Evolutionary conservation across 2,888 invertebrate genomes (phyloP), one percentile per base, ranked within the genome.

Genomic region (Cheilosia variabilis): DNA sequence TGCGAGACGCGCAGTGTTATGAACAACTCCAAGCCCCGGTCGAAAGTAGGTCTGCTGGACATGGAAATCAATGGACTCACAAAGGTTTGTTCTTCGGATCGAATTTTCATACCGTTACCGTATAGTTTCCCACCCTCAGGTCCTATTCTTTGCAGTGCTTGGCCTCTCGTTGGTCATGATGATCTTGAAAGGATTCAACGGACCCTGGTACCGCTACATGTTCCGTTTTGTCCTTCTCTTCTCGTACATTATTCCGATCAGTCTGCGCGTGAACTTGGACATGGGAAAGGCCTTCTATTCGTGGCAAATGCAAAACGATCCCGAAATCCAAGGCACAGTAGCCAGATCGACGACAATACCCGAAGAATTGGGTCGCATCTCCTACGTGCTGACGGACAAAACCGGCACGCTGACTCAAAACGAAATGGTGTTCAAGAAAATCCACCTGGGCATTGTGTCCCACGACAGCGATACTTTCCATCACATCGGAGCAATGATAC

Each of bases 221-320:
- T 98, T 99, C 93, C 94, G 99, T 90, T 99, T 99, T 91, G 95
- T 99, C 68, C 94, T 99, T 53, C 94, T 99, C 19, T 99, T 99
- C 93, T 99, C 99, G 0, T 99, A 99, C 93, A 99, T 99, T 89
- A 99, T 99, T 90, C 99, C 99, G 17, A 98, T 99, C 89, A 98
- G 99, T 93, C 95, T 99, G 90, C 94, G 99, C 87, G 99, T 99
- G 0, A 99, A 99, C 93, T 94, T 99, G 88, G 99, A 99, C 90
- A 98, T 99, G 97, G 99, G 99, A 1, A 99, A 99, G 93, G 96
- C 97, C 0, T 98, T 97, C 91, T 99, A 99, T 92, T 98, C 99
- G 0, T 99, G 98, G 96, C 96, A 97, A 88, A 99, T 99, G 89
- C 98, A 98, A 90, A 94, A 96, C 76, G 99, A 99, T 93, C 95